Base-by-base conservation (phyloP, 2,113 vertebrate genomes). In the Chamaea fasciata region DNA sequence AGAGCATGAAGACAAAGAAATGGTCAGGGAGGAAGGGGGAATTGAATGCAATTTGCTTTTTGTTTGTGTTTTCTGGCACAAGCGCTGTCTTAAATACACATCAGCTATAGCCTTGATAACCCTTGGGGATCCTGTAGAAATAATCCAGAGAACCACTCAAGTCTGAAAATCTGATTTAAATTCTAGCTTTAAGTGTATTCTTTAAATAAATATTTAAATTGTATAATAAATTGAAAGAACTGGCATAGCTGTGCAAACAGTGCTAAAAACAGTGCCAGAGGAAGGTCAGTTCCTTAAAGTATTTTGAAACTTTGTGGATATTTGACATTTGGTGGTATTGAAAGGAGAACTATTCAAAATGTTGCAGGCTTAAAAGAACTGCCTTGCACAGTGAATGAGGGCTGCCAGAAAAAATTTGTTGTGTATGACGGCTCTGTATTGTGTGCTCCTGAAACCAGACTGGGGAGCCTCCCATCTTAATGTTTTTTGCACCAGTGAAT, bases 31-130 rank as follows among this genome's bases (percentile, higher is more conserved):
- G 42, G 70, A 90, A 85, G 55, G 63, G 26, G 37, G 63, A 93
- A 33, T 46, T 68, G 59, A 93, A 86, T 1, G 18, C 46, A 62
- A 47, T 93, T 90, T 93, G 80, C 42, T 81, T 94, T 91, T 94
- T 86, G 78, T 92, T 93, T 97, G 64, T 90, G 64, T 92, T 93
- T 94, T 90, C 80, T 95, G 89, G 59, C 56, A 89, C 91, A 80
- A 83, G 56, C 78, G 39, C 90, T 95, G 55, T 80, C 79, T 88
- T 81, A 94, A 89, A 83, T 77, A 83, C 39, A 59, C 71, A 79
- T 85, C 84, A 80, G 37, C 55, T 52, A 33, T 37, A 77, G 64
- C 53, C 49, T 75, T 82, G 87, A 71, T 87, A 76, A 71, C 90
- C 53, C 82, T 88, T 94, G 90, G 82, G 94, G 90, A 56, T 91